These are phyloP conservation scores for Pseudonaja textilis DNA, from an alignment of 2,113 vertebrate genomes.

Conservation along the genomic window DNA sequence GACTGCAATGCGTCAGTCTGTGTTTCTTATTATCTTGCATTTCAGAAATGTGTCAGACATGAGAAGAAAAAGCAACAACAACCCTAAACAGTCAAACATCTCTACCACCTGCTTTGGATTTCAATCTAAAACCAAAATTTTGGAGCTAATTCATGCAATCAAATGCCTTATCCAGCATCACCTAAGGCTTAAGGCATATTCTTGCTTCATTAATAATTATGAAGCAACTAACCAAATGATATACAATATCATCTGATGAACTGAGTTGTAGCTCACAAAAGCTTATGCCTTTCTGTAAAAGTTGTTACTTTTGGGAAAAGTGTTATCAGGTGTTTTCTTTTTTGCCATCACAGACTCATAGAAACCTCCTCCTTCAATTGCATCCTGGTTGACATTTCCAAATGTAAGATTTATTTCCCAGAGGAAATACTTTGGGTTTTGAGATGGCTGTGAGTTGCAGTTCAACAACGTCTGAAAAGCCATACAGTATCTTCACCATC, in stretches of 20 bases:
- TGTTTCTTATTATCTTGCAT: constrained; percentile 42
- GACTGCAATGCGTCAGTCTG: constrained; percentile 62
- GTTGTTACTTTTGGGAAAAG: background rate
- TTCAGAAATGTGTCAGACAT: constrained; percentile 55
- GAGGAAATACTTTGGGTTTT: background rate
- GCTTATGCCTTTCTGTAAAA: background rate
- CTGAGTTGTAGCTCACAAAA: background rate
- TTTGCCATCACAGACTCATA: background rate
- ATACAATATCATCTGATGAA: background rate
- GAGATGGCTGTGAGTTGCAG: background rate
- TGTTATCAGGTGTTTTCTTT: background rate
- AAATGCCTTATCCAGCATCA: background rate
- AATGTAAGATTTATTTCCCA: background rate
- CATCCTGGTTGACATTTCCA: constrained; percentile 6
- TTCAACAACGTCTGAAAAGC: background rate
- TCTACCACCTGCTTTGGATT: constrained; percentile 39
- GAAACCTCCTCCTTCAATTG: background rate
- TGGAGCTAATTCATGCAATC: background rate
- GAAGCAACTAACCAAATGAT: background rate
- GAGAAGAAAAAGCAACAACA: background rate
- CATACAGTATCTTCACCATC: background rate
- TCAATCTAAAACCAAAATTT: constrained; percentile 30
- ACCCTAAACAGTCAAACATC: constrained; percentile 33
- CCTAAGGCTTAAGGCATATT: background rate
- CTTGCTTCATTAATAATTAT: constrained; percentile 16